Conservation (phyloP, 2,888 invertebrate species). For the Diaprepes abbreviatus region DNA sequence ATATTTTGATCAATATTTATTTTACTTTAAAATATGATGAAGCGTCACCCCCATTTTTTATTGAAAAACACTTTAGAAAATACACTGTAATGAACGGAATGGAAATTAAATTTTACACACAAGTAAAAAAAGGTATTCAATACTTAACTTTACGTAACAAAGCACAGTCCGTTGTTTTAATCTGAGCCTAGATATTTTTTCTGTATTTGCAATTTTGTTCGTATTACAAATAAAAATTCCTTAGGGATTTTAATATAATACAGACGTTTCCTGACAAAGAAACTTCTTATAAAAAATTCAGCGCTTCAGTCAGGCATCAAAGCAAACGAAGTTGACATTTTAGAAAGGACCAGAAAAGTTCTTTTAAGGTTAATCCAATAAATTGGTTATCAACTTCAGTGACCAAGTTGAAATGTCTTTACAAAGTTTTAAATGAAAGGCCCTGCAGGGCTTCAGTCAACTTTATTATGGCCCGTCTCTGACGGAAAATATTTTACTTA, state of each 20-base stretch:
- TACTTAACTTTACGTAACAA: no score
- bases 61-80: no score
- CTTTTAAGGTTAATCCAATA: constrained; percentile 15
- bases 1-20: no score
- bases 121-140: no score
- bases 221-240: no score
- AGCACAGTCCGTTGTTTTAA: no score
- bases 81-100: no score
- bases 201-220: no score
- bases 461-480: constrained; percentile 4
- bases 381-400: constrained; percentile 14
- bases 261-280: neutral
- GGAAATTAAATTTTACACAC: no score
- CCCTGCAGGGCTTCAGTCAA: constrained; percentile 11
- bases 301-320: constrained; percentile 8
- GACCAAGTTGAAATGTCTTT: constrained; percentile 19
- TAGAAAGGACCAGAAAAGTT: constrained; percentile 10
- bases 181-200: no score
- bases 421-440: constrained; percentile 11
- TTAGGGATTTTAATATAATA: neutral
- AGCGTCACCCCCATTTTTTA: no score
- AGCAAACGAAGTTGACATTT: constrained; percentile 12
- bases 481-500: constrained; percentile 8
- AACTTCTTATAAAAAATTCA: constrained; percentile 4
- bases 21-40: no score